A percentile compares a stretch with the other conserved stretches of the same genome.
Evolutionary conservation across 2,888 invertebrate species (phyloP).

Genomic region (Chesias legatella): DNA sequence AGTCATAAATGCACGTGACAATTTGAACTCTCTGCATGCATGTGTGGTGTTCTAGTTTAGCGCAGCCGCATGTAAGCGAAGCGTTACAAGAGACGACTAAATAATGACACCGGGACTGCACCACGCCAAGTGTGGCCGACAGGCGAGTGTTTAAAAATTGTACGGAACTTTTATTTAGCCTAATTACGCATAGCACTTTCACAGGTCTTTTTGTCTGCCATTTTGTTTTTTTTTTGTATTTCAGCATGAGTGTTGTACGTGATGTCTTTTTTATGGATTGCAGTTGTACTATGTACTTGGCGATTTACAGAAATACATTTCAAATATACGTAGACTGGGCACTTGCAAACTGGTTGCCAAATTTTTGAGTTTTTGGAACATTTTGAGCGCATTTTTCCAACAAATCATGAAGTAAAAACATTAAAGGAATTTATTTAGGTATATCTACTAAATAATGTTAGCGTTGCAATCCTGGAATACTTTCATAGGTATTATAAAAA

Average conservation of each 20-base stretch:
- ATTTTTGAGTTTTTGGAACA: background rate
- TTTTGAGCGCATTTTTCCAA: background rate
- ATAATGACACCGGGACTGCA: constrained; percentile 41
- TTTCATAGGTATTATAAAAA: too few species aligned
- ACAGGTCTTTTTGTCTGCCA: constrained; percentile 10
- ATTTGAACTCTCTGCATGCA: constrained; percentile 17
- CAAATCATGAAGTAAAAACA: too few species aligned
- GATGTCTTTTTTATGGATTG: constrained; percentile 1
- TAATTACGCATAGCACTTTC: constrained; percentile 16
- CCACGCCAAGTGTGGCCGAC: constrained; percentile 37
- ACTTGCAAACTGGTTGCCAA: constrained; percentile 1
- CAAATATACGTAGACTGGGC: too few species aligned
- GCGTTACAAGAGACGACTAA: constrained; percentile 45
- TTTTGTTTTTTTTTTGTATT: background rate
- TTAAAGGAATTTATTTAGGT: too few species aligned
- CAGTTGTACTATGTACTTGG: constrained; percentile 3
- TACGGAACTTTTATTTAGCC: constrained; percentile 22
- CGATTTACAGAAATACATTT: background rate
- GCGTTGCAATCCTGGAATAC: too few species aligned
- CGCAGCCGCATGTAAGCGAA: constrained; percentile 45
- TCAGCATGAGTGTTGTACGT: background rate
- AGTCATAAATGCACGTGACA: constrained; percentile 11
- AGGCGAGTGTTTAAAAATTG: constrained; percentile 33
- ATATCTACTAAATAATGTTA: too few species aligned
- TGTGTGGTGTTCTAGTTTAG: constrained; percentile 32